Percentiles rank a stretch among this genome's conserved stretches.
These are phyloP conservation scores for Sapajus apella DNA, from an alignment of 2,113 vertebrate species.

Conservation along the genomic window DNA sequence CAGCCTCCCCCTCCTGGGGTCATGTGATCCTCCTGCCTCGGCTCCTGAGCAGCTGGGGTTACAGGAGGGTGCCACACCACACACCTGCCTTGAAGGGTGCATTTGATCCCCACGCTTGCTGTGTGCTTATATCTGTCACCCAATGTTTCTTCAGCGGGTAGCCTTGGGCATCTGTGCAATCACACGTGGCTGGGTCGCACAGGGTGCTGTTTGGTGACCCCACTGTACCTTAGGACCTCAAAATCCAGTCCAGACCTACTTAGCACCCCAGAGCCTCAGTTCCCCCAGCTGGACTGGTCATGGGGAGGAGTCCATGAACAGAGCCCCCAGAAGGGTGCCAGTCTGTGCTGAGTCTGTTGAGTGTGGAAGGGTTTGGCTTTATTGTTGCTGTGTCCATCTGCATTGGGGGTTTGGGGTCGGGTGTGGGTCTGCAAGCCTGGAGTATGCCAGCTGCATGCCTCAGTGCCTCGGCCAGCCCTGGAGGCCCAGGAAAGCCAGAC, in stretches of 20 bases:
- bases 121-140: rapidly evolving
- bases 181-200: rapidly evolving
- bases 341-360: too few relatives aligned
- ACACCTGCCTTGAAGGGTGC: too few relatives aligned
- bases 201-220: not conserved
- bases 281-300: not conserved
- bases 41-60: not conserved
- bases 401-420: not conserved
- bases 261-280: not conserved
- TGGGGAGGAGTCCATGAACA: not conserved
- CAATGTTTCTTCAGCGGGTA: not conserved
- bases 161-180: not conserved
- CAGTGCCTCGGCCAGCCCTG: not conserved
- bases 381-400: not conserved
- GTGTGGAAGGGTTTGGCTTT: not conserved
- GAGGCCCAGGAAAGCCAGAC: not conserved
- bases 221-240: not conserved
- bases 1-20: not conserved
- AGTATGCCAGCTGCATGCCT: not conserved
- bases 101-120: rapidly evolving
- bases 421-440: too few relatives aligned
- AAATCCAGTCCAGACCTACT: not conserved
- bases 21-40: not conserved
- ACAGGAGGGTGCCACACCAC: too few relatives aligned
- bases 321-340: not conserved